These are phyloP conservation scores for Rhea americana DNA, from an alignment of 2,113 vertebrate genomes.

Conservation along the genomic window DNA sequence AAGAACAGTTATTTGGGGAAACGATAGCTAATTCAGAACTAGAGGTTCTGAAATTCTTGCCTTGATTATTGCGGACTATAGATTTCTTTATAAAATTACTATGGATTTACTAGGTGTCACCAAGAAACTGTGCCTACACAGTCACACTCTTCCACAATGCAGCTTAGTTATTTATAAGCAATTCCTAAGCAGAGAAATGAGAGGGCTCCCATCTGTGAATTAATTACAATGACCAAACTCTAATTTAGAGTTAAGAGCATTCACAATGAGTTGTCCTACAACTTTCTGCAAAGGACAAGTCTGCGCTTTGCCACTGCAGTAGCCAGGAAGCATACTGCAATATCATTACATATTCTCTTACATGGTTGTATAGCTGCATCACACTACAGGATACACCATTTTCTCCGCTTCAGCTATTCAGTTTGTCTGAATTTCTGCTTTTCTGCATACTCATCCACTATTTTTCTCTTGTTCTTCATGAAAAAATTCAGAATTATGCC, in stretches of 20 bases:
- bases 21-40: neutral
- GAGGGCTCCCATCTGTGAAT: neutral
- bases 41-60: neutral
- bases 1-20: rapidly evolving
- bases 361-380: neutral
- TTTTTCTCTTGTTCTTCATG: neutral
- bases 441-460: neutral
- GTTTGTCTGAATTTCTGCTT: neutral
- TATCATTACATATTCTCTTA: neutral
- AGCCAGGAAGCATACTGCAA: neutral
- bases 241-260: neutral
- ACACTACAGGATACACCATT: neutral
- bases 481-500: neutral
- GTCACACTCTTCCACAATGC: neutral
- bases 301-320: neutral
- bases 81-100: neutral
- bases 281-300: neutral
- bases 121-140: neutral
- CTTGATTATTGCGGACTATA: neutral
- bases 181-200: neutral
- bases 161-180: neutral
- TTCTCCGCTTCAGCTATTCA: neutral
- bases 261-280: neutral
- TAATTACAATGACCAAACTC: neutral
- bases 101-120: neutral